Base-by-base conservation (phyloP, 37 sponge, comb jelly and placozoan genomes). In the Chondrosia reniformis region DNA sequence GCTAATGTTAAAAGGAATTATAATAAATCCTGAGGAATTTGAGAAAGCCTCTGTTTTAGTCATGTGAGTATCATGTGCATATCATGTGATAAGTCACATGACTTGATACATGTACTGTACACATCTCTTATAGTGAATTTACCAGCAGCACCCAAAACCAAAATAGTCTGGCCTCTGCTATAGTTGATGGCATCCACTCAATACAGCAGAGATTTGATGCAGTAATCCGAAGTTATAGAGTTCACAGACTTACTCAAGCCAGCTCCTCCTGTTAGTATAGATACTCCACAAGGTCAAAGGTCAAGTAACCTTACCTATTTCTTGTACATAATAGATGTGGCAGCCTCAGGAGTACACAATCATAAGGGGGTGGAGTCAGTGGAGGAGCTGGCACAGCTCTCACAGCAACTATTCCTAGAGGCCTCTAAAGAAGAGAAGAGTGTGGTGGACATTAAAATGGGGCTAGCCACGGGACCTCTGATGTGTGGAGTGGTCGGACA, bases 51-150 rank as follows among this genome's bases (percentile, higher is more conserved):
- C 66, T 30, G 66, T 32, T 64, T 36, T 64, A 4, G 66, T 64
- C 33, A 33, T 64, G 66, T 64, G 66, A 64, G 66, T 64, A 30
- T 33, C 66, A 64, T 36, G 32, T 64, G 66, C 66, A 64, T 28
- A 61, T 24, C 63, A 61, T 8, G 27, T 61, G 17, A 22, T 22
- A 19, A 19, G 52, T 49, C 52, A 49, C 52, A 49, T 49, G 52
- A 49, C 52, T 49, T 49, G 52, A 19, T 15, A 49, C 15, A 15
- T 15, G 15, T 49, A 49, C 17, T 12, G 17, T 49, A 19, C 54
- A 19, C n/a, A n/a, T n/a, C 15, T 10, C 15, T 15, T 19, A 49
- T 49, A 15, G 52, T 49, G 52, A 10, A 49, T 49, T 49, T n/a
- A n/a, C n/a, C n/a, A n/a, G n/a, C n/a, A n/a, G n/a, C n/a, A n/a